phyloP scores from a whole-genome alignment of 2,888 invertebrate species.

The Chironomus riparius region DNA sequence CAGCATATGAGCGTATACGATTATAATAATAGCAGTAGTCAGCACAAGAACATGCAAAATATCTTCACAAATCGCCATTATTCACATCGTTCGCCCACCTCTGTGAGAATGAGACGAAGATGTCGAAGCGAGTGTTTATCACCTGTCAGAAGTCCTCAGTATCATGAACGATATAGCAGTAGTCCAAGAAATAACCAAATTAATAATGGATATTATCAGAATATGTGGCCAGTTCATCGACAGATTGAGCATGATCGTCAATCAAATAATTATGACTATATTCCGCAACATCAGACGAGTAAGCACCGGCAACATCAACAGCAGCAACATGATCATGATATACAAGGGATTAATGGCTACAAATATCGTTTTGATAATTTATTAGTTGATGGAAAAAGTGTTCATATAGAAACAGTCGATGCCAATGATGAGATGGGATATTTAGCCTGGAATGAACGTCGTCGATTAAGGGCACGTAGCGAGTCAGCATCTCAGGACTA shows the following conservation, averaged over 20 bases:
- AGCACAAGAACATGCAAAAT: background rate
- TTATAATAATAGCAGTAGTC: background rate
- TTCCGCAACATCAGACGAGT: background rate
- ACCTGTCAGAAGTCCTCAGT: background rate
- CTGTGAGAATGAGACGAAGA: background rate
- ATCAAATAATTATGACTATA: background rate
- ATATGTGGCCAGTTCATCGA: background rate
- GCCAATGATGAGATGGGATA: background rate
- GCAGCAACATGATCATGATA: background rate
- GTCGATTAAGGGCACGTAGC: constrained; percentile 4
- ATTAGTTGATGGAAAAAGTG: constrained; percentile 16
- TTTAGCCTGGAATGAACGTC: background rate
- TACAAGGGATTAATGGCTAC: background rate
- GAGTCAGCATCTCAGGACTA: constrained; percentile 18
- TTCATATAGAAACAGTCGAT: background rate
- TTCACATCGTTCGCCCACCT: background rate
- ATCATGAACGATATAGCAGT: background rate
- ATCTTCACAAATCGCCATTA: constrained; percentile 5
- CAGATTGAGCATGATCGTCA: background rate
- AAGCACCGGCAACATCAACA: background rate
- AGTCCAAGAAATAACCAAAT: background rate
- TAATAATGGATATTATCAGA: background rate
- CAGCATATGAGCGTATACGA: background rate
- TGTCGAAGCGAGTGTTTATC: constrained; percentile 22
- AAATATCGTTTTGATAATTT: constrained; percentile 16